Evolutionary conservation across 2,113 vertebrate genomes (phyloP), one percentile per base, ranked within the genome.

Genomic region (Nyctereutes procyonoides): DNA sequence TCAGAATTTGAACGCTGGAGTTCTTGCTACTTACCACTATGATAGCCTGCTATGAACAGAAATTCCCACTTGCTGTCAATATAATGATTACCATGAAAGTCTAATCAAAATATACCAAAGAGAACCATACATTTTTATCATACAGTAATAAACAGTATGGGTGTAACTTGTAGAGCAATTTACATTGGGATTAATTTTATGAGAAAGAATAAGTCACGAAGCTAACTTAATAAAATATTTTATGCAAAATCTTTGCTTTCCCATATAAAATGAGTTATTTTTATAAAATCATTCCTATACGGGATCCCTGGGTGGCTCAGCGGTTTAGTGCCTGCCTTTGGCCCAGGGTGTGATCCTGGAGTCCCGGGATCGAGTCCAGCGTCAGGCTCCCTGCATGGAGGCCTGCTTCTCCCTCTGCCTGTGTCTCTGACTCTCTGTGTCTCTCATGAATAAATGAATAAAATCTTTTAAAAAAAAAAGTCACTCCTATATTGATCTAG

Each of bases 181-280:
- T 80, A 63, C 5, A 56, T 77, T 95, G 71, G 88, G 77, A 91
- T 69, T 81, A 58, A 86, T 88, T 96, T 94, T 76, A 94, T 87
- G 69, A 92, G 35, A 93, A 93, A 10, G n/a, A 95, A 55, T 88
- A 83, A 81, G 19, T 43, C 43, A 92, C 22, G 58, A 77, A 69
- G 65, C 32, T 91, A 51, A 62, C 32, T 96, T 80, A 51, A n/a
- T 74, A 65, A 82, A 56, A 38, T 80, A 58, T 65, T 80, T 81
- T 96, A n/a, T 74, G 56, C 63, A 94, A 51, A 91, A 51, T 94
- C 56, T 65, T 93, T 94, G 73, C 30, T 82, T 89, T 73, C 71
- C 28, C 8, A 48, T 88, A 80, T 89, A 96, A 96, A 92, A 35
- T 58, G 22, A 82, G 55, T 69, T 94, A 35, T 83, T 92, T 92